Evolutionary conservation across 2,113 vertebrate species (phyloP).

Genomic region (Limnothrissa miodon): DNA sequence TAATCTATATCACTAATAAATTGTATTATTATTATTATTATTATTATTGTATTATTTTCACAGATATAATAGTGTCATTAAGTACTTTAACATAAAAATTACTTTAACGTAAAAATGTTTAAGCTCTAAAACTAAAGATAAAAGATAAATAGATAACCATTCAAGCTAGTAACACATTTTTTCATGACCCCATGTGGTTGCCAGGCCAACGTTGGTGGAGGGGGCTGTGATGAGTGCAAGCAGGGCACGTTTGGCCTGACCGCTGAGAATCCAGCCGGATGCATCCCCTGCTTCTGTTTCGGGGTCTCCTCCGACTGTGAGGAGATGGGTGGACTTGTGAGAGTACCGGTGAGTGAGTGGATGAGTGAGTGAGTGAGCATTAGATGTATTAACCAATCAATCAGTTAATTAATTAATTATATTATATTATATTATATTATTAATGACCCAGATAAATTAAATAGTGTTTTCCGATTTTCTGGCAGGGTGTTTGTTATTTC

Average conservation of each 20-base stretch:
- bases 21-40: too few relatives aligned
- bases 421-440: too few relatives aligned
- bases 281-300: constrained; percentile 86
- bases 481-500: too few relatives aligned
- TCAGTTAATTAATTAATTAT: background rate
- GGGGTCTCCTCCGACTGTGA: constrained; percentile 78
- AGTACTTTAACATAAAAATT: too few relatives aligned
- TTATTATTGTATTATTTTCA: too few relatives aligned
- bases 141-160: too few relatives aligned
- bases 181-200: background rate
- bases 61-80: too few relatives aligned
- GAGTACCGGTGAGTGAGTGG: constrained; percentile 73
- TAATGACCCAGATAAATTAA: too few relatives aligned
- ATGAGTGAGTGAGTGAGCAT: too few relatives aligned
- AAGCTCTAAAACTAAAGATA: background rate
- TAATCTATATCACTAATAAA: background rate
- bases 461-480: too few relatives aligned
- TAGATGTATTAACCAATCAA: background rate
- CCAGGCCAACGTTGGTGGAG: constrained; percentile 83
- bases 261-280: constrained; percentile 69
- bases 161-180: too few relatives aligned
- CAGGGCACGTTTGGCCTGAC: constrained; percentile 78
- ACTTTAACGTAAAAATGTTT: too few relatives aligned
- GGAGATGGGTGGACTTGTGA: constrained; percentile 75
- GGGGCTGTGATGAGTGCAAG: constrained; percentile 81